Evolutionary conservation across 1,140 invertebrate species (phyloP), one percentile per base, ranked within the genome.

Genomic region (Agraylea sexmaculata): DNA sequence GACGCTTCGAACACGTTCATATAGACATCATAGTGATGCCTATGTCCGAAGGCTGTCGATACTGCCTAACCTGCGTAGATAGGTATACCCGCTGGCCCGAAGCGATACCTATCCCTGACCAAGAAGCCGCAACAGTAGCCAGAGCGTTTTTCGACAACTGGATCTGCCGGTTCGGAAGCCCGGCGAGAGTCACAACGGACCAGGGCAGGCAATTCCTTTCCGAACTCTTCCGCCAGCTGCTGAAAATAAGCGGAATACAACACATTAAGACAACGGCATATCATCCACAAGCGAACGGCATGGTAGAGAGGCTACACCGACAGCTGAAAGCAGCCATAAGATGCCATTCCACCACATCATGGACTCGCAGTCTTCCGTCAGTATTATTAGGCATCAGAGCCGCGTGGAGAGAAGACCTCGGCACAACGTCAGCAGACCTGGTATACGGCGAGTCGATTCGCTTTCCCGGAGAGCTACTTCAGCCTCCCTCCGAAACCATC

Each of bases 81-180:
- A 40, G 59, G 12, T 69, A 53, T 42, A 60, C 61, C 8, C 30
- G 56, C 10, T 70, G 62, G 58, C 60, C 54, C 2, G 60, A 67
- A 53, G 56, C 51, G 2, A 42, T 57, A 13, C 58, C 63, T 1
- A 29, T 57, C 4, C 6, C 21, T 16, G 55, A 66, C 41, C 53
- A 40, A 29, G 40, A 53, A 8, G 54, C 60, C 12, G 53, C 59
- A 29, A 55, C 58, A 3, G 52, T 59, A 8, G 56, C 56, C 4
- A 28, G 39, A 28, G 47, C 50, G 3, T 47, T 69, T 17, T 13
- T 56, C 23, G 20, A 34, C 11, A 37, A 34, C 23, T 66, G 63
- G 59, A 51, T 66, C 3, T 29, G 54, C 12, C 23, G 62, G 8
- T 67, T 53, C 46, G 61, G 61, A 2, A 39, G 43, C 10, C 56